Evolutionary conservation across 2,888 invertebrate species (phyloP), one percentile per base, ranked within the genome.

Genomic region (Polylopha cassiicola): DNA sequence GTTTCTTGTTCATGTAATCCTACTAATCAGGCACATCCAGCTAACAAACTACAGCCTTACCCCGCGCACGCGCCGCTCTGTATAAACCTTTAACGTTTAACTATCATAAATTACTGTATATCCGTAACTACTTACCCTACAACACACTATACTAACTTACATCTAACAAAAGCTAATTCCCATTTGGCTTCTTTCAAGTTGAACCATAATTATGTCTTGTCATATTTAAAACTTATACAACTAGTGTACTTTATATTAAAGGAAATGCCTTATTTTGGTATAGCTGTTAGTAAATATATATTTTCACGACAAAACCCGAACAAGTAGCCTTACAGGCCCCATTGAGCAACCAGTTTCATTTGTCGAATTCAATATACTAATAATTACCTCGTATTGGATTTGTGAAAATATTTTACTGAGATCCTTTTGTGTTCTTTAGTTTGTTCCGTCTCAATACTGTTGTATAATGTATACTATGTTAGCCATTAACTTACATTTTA

Each of bases 161-260:
- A 47, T 74, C 71, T 27, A 31, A 57, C 52, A 63, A 80, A 78
- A 81, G 75, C 80, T 81, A 77, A 66, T 71, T 69, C 64, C 74
- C 65, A 79, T 85, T 85, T 85, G 85, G 85, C 85, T 85, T 85
- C 85, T 84, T 84, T 84, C 74, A 84, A 85, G 85, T 85, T 84
- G 85, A 85, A 85, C 82, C 67, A 73, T 68, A 73, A 68, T 81
- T 78, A 82, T 80, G 84, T 81, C 84, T 82, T 82, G 82, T 70
- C 52, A 60, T 63, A 64, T 67, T 55, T 48, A 54, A n/a, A 51
- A 32, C 24, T 21, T 37, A 23, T 22, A 33, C 15, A 31, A 38
- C 64, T 65, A 63, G 61, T 59, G 58, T 71, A 67, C 52, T 49
- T 59, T 65, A 64, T 58, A 61, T 59, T 54, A 53, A 47, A 63